Evolutionary conservation across 1,140 invertebrate genomes (phyloP), one percentile per base, ranked within the genome.

Genomic region (Drosophila oshimai): DNA sequence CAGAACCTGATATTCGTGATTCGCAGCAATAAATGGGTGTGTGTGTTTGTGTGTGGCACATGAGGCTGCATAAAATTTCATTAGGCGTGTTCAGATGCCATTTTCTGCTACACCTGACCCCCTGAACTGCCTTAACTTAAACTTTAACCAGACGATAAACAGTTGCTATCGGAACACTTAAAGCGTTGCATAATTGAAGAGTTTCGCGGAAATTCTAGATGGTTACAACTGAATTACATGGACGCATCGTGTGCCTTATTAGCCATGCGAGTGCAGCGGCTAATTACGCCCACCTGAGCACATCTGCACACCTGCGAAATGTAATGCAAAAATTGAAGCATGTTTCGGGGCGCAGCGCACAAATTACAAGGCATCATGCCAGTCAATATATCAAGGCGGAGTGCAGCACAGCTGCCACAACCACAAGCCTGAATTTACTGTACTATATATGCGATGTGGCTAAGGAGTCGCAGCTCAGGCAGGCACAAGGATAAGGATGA

Each of bases 51-150:
- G 12, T 20, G 57, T 61, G 47, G 54, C 71, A 76, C 49, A 76
- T 81, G 76, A 87, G 76, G 41, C 61, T 76, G 81, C 76, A 81
- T 86, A 81, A 86, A 86, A 87, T 86, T 86, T 86, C 58, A 86
- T 86, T 86, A 86, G 75, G 61, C 81, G 57, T 80, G 81, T 69
- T 76, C 75, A 73, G 71, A 53, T 67, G 81, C 80, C 76, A 87
- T 86, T 87, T 67, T 55, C 12, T 10, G 47, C 26, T 54, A 51
- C 77, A 72, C 67, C 51, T 58, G 13, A 2, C 13, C 5, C 29
- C 20, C 31, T 50, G 12, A 10, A 6, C 10, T 29, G 22, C 33
- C 34, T 44, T 3, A 17, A 29, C n/a, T n/a, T n/a, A n/a, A n/a
- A n/a, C n/a, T n/a, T n/a, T n/a, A n/a, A n/a, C 13, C 1, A 6